These are phyloP conservation scores for Chelonus formosanus DNA, from an alignment of 2,888 invertebrate species.

Conservation along the genomic window DNA sequence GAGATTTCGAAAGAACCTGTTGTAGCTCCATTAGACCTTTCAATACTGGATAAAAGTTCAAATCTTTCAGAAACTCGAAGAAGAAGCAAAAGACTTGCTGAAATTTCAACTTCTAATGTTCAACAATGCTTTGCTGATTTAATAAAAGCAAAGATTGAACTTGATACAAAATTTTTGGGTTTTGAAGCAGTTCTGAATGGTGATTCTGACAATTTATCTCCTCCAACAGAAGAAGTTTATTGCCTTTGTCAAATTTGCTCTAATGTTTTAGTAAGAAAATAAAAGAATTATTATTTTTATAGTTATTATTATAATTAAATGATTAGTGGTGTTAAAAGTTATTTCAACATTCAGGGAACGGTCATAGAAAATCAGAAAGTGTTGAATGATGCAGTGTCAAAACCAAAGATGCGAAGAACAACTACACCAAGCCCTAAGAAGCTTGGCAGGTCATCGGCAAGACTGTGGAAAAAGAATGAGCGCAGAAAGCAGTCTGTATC, in stretches of 20 bases:
- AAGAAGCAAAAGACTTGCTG: slow-evolving; percentile 39
- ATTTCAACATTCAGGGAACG: slow-evolving; percentile 33
- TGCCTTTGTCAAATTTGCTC: slow-evolving; percentile 52
- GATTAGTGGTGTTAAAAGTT: no score
- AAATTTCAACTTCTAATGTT: slow-evolving; percentile 32
- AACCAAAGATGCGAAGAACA: slow-evolving; percentile 35
- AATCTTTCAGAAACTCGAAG: slow-evolving; percentile 14
- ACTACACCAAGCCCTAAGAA: slow-evolving; percentile 36
- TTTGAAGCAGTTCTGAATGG: slow-evolving; percentile 51
- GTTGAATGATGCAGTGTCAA: slow-evolving; percentile 33
- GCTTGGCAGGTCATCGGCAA: slow-evolving; percentile 35
- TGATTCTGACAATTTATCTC: slow-evolving; percentile 21
- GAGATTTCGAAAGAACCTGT: slow-evolving; percentile 22
- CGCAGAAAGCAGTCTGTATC: slow-evolving; percentile 35
- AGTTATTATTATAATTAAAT: no score
- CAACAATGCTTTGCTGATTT: slow-evolving; percentile 49
- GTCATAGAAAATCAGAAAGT: slow-evolving; percentile 36
- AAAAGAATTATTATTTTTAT: neutral
- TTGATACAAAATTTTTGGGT: slow-evolving; percentile 54
- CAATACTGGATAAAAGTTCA: slow-evolving; percentile 28
- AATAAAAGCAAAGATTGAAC: slow-evolving; percentile 55
- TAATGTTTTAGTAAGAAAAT: slow-evolving; percentile 45
- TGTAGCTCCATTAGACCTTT: slow-evolving; percentile 39
- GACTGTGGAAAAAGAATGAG: slow-evolving; percentile 34
- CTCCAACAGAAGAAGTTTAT: slow-evolving; percentile 27